Evolutionary conservation across 2,797 vertebrate species (phyloP).

Genomic region (Melopsittacus undulatus): DNA sequence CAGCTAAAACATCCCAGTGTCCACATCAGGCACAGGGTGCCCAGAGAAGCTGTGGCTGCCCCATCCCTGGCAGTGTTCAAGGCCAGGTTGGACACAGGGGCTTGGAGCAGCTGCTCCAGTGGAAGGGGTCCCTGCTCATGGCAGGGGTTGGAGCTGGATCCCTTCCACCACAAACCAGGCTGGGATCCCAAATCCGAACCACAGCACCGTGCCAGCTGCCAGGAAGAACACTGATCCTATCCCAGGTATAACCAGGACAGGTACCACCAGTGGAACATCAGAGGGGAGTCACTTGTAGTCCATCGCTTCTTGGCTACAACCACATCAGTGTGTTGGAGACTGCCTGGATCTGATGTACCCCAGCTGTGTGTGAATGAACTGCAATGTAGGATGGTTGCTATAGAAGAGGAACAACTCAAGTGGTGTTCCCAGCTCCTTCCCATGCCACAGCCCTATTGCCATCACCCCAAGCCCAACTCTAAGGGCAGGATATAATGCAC

Average conservation of each 20-base stretch:
- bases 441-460: background rate
- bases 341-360: background rate
- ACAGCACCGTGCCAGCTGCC: background rate
- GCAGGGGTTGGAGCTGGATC: no score
- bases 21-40: background rate
- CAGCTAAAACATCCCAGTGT: background rate
- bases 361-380: fast-evolving
- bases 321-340: fast-evolving
- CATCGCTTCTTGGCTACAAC: fast-evolving
- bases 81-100: no score
- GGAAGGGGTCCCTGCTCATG: no score
- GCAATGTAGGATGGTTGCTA: background rate
- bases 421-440: fast-evolving
- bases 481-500: background rate
- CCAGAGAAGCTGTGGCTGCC: no score
- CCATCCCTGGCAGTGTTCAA: no score
- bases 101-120: no score
- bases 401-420: fast-evolving
- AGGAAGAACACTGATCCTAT: background rate
- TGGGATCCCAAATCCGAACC: background rate
- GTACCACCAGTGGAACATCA: background rate
- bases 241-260: background rate
- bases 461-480: background rate
- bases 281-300: background rate
- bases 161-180: background rate